Percentiles rank a stretch among this genome's conserved stretches.
Evolutionary conservation across 2,797 vertebrate genomes (phyloP).

Genomic region (Scomberomorus guttatus): DNA sequence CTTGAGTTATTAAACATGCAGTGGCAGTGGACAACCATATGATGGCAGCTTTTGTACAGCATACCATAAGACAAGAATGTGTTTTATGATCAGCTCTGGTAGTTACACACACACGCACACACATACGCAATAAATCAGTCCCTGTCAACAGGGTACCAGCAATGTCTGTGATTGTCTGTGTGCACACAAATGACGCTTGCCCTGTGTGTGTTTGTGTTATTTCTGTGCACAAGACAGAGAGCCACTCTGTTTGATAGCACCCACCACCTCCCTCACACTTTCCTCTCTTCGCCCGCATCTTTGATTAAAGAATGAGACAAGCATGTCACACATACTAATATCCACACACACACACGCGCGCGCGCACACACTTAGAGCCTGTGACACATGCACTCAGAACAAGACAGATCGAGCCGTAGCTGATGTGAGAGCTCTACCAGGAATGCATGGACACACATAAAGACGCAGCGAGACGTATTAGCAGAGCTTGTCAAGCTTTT

Average conservation of each 20-base stretch:
- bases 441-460: slow-evolving; percentile 54
- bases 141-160: slow-evolving; percentile 29
- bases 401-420: slow-evolving; percentile 52
- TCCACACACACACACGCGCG: slow-evolving; percentile 24
- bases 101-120: slow-evolving; percentile 37
- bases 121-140: slow-evolving; percentile 46
- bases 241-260: slow-evolving; percentile 77
- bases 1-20: background rate
- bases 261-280: slow-evolving; percentile 54
- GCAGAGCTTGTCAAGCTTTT: slow-evolving; percentile 68
- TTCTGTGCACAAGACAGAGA: slow-evolving; percentile 41
- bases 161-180: slow-evolving; percentile 30
- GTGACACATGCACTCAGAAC: slow-evolving; percentile 49
- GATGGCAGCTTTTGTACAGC: slow-evolving; percentile 61
- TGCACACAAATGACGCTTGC: slow-evolving; percentile 45
- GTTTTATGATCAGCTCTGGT: slow-evolving; percentile 26
- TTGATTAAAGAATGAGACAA: slow-evolving; percentile 76
- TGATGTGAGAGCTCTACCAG: slow-evolving; percentile 49
- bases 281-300: slow-evolving; percentile 54
- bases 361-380: background rate
- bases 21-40: slow-evolving; percentile 24
- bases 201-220: slow-evolving; percentile 26
- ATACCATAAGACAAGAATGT: slow-evolving; percentile 4
- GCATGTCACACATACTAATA: slow-evolving; percentile 43
- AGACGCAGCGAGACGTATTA: slow-evolving; percentile 65